Percentiles rank a stretch among this genome's conserved stretches.
Evolutionary conservation across 2,888 invertebrate genomes (phyloP).

Genomic region (Ochropleura plecta): DNA sequence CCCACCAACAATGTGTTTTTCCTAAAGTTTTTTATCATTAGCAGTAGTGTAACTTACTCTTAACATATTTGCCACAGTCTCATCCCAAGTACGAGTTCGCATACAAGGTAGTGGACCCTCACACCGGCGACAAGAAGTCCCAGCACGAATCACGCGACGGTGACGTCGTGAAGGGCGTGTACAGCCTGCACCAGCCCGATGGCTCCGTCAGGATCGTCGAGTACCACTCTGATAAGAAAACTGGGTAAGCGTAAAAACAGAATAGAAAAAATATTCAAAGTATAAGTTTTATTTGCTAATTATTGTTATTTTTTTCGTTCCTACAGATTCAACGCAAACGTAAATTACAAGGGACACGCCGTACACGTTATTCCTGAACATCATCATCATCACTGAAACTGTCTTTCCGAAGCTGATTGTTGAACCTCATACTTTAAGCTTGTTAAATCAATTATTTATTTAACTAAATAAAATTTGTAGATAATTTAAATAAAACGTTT

Average conservation of each 20-base stretch:
- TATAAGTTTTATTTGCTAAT: neutral
- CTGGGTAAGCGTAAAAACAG: constrained; percentile 44
- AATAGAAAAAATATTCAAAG: no score
- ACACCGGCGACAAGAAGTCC: constrained; percentile 83
- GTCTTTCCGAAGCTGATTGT: neutral
- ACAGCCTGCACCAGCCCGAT: constrained; percentile 85
- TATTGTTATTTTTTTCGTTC: constrained; percentile 20
- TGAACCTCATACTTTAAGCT: constrained; percentile 1
- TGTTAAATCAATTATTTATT: constrained; percentile 6
- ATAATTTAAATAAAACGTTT: constrained; percentile 30
- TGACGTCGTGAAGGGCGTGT: constrained; percentile 80
- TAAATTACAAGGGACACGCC: constrained; percentile 61
- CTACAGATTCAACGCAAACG: constrained; percentile 58
- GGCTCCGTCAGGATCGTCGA: constrained; percentile 83
- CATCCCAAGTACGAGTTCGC: constrained; percentile 84
- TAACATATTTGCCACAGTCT: constrained; percentile 49
- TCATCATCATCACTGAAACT: constrained; percentile 54
- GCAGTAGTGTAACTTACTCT: neutral
- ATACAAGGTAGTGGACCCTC: constrained; percentile 84
- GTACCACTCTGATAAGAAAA: constrained; percentile 79
- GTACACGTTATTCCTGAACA: constrained; percentile 65
- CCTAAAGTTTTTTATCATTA: neutral
- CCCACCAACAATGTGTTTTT: neutral
- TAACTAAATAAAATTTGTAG: neutral
- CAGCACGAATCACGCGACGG: constrained; percentile 78